Evolutionary conservation across 2,113 vertebrate genomes (phyloP).

Genomic region (Brienomyrus longianalis): DNA sequence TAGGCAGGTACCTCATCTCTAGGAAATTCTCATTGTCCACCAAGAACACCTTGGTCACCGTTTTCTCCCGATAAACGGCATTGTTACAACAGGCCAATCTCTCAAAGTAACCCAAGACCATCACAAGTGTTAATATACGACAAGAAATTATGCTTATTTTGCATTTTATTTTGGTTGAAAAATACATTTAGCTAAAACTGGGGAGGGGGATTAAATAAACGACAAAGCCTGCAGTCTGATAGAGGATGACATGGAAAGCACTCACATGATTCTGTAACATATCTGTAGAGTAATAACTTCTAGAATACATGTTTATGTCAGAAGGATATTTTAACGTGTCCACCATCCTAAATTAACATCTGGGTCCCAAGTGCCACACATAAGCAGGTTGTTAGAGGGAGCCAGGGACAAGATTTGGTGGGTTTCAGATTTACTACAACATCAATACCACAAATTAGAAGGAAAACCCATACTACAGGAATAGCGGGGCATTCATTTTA

Average conservation of each 20-base stretch:
- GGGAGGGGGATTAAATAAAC: neutral
- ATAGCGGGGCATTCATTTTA: neutral
- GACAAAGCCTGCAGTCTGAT: neutral
- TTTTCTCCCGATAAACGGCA: neutral
- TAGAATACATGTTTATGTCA: neutral
- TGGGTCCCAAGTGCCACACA: neutral
- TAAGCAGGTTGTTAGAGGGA: neutral
- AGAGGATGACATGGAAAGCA: neutral
- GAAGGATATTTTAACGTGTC: neutral
- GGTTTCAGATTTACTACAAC: neutral
- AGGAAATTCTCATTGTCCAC: neutral
- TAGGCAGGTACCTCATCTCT: neutral
- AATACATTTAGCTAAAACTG: neutral
- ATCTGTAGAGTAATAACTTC: neutral
- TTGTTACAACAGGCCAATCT: neutral
- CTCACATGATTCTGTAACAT: neutral
- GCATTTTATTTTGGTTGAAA: neutral
- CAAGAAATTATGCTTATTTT: neutral
- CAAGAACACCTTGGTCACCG: neutral
- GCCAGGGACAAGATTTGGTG: neutral
- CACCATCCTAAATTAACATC: neutral
- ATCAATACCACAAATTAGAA: neutral
- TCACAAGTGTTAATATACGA: neutral
- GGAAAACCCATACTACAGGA: neutral
- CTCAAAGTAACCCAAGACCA: neutral